A percentile compares a stretch with the other conserved stretches of the same genome.
Conservation (phyloP, 1,140 invertebrate species). For the Holcopasites calliopsidis region DNA sequence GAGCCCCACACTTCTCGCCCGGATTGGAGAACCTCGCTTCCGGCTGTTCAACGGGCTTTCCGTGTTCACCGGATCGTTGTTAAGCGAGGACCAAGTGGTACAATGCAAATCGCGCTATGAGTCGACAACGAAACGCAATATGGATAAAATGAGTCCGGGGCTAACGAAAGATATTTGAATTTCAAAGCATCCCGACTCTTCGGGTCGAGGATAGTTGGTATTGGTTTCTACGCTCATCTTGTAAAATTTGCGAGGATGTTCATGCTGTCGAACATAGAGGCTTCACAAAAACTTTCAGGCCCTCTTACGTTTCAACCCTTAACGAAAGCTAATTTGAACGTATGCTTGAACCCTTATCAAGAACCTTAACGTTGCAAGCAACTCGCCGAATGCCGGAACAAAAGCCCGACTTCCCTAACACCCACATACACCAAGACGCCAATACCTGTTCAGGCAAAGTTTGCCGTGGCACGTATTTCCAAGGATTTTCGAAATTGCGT, state of each 20-base stretch:
- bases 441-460: background rate
- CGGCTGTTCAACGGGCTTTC: background rate
- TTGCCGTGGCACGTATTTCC: background rate
- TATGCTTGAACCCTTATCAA: background rate
- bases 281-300: background rate
- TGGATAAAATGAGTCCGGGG: slow-evolving; percentile 19
- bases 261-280: background rate
- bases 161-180: slow-evolving; percentile 39
- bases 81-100: slow-evolving; percentile 17
- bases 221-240: background rate
- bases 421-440: background rate
- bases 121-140: slow-evolving; percentile 35
- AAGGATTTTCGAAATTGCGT: slow-evolving; percentile 57
- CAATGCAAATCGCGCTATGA: slow-evolving; percentile 28
- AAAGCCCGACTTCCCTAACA: background rate
- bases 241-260: background rate
- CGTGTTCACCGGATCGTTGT: slow-evolving; percentile 15
- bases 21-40: background rate
- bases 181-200: slow-evolving; percentile 1
- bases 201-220: background rate
- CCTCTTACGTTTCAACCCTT: background rate
- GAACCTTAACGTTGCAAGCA: background rate
- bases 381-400: too few species aligned
- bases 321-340: background rate
- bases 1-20: background rate